These are phyloP conservation scores for Castor canadensis DNA, from an alignment of 2,113 vertebrate genomes.

Conservation along the genomic window DNA sequence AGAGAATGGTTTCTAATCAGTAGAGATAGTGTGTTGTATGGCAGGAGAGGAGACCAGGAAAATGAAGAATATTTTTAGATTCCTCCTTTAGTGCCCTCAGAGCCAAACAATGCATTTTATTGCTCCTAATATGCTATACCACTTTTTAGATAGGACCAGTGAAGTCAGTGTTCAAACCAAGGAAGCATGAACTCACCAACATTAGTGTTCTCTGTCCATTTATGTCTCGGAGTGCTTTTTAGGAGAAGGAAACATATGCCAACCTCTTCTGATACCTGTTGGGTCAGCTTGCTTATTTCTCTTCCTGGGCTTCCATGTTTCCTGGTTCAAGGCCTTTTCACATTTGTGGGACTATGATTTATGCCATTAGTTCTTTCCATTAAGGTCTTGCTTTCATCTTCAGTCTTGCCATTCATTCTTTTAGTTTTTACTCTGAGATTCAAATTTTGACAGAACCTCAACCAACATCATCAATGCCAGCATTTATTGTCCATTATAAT, in stretches of 20 bases:
- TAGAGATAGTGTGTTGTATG: background rate
- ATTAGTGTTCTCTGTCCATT: background rate
- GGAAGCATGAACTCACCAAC: background rate
- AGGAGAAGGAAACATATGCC: background rate
- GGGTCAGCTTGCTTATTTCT: background rate
- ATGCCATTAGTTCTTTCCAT: background rate
- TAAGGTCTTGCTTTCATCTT: background rate
- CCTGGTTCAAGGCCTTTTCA: background rate
- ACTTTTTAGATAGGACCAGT: background rate
- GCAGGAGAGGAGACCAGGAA: background rate
- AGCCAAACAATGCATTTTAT: background rate
- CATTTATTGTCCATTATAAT: constrained; percentile 34
- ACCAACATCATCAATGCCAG: background rate
- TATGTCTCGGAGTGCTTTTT: background rate
- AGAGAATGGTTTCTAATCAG: background rate
- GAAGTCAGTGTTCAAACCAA: background rate
- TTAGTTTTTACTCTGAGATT: background rate
- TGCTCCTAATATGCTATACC: background rate
- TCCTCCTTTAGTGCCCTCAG: background rate
- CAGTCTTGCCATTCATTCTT: background rate
- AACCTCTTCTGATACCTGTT: background rate
- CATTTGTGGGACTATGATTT: background rate
- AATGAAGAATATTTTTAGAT: constrained; percentile 1
- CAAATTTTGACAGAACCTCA: background rate
- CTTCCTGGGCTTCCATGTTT: background rate